A percentile compares a stretch with the other conserved stretches of the same genome.
These are phyloP conservation scores for Eristalis intricaria DNA, from an alignment of 2,888 invertebrate genomes.

Conservation along the genomic window DNA sequence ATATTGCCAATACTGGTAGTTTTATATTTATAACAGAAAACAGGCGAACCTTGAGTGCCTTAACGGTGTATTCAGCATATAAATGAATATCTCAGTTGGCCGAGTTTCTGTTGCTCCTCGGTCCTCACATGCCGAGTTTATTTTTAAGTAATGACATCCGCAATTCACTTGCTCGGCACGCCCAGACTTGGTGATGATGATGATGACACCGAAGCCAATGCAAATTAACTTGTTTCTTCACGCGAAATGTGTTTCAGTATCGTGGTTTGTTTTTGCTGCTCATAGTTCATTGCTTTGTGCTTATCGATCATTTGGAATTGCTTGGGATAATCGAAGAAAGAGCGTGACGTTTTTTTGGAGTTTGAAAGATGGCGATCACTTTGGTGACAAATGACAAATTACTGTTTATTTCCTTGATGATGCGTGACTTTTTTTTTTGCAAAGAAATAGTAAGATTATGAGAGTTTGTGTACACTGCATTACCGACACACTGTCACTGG, in stretches of 20 bases:
- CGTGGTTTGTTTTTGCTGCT: background rate
- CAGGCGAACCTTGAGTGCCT: background rate
- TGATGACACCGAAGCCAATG: background rate
- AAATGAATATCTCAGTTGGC: background rate
- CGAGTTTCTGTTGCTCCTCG: background rate
- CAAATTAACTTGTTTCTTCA: background rate
- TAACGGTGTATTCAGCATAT: background rate
- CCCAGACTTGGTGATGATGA: background rate
- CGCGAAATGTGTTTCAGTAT: background rate
- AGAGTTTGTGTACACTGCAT: too few species aligned
- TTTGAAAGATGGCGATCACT: background rate
- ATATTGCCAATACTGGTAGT: background rate
- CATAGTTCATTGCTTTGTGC: background rate
- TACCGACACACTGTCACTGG: too few species aligned
- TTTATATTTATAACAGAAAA: background rate
- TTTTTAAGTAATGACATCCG: slow-evolving; percentile 1
- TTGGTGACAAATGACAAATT: background rate
- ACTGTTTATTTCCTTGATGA: background rate
- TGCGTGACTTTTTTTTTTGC: too few species aligned
- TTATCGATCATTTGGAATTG: background rate
- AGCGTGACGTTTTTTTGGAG: background rate
- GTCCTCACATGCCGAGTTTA: background rate
- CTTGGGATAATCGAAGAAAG: background rate
- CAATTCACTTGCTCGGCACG: background rate
- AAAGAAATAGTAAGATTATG: too few species aligned